A percentile compares a stretch with the other conserved stretches of the same genome.
Evolutionary conservation across 2,888 invertebrate species (phyloP).

Genomic region (Tetramorium bicarinatum): DNA sequence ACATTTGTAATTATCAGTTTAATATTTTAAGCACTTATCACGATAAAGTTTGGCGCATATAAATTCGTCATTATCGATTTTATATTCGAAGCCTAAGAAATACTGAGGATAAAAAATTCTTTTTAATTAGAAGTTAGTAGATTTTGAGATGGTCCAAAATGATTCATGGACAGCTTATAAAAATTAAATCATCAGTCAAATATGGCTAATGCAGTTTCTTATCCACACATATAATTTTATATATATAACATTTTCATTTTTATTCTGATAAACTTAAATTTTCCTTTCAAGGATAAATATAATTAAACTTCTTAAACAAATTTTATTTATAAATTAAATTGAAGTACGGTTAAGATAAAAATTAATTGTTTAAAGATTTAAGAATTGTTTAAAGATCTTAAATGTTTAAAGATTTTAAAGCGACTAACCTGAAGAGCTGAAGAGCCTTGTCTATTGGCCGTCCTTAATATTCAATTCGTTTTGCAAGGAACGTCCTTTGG

Average conservation of each 20-base stretch:
- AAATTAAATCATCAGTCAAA: not conserved
- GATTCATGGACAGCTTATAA: not conserved
- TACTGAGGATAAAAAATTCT: no score
- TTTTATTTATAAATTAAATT: not conserved
- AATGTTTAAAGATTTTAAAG: not conserved
- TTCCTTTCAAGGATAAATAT: not conserved
- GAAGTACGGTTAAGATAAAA: not conserved
- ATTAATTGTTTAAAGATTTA: no score
- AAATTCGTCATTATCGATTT: no score
- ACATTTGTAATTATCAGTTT: no score
- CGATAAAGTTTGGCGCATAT: not conserved
- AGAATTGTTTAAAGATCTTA: no score
- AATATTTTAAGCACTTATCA: not conserved
- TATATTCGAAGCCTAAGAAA: no score
- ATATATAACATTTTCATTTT: not conserved
- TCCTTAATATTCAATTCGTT: conserved; percentile 67
- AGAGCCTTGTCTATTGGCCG: not conserved
- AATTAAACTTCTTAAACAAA: not conserved
- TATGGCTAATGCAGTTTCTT: not conserved
- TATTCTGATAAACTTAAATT: not conserved
- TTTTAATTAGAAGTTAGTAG: no score
- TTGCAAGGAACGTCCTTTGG: conserved; percentile 75
- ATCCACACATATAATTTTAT: not conserved
- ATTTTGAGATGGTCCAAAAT: not conserved
- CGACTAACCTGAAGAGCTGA: no score